phyloP scores from a whole-genome alignment of 30 jellyfish, hydroid and myxozoan genomes.

The Phacellophora camtschatica region DNA sequence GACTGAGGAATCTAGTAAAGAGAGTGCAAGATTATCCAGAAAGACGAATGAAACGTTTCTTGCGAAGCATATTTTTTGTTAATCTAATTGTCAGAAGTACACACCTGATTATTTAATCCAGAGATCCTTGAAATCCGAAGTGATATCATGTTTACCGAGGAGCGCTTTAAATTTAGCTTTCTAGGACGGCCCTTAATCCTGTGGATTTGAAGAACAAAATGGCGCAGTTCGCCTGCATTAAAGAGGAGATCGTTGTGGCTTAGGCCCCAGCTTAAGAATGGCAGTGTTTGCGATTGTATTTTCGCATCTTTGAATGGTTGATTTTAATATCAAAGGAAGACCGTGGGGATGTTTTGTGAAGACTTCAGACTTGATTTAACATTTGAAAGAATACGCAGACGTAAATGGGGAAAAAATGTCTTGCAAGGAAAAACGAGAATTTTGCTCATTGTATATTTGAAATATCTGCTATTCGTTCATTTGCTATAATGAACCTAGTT shows the following conservation, averaged over 20 bases:
- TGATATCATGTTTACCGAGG: slow-evolving; percentile 52
- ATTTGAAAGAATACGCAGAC: too few species aligned
- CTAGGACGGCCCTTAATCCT: slow-evolving; percentile 34
- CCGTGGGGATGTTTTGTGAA: too few species aligned
- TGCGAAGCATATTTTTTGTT: slow-evolving; percentile 34
- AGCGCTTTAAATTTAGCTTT: slow-evolving; percentile 51
- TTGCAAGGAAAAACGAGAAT: too few species aligned
- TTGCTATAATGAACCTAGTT: too few species aligned
- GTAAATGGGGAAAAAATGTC: too few species aligned
- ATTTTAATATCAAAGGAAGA: slow-evolving; percentile 46
- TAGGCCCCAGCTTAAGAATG: slow-evolving; percentile 51
- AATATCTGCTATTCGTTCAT: too few species aligned
- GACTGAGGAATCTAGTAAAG: slow-evolving; percentile 53
- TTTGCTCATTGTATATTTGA: too few species aligned
- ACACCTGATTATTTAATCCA: slow-evolving; percentile 48
- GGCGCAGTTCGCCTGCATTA: slow-evolving; percentile 47
- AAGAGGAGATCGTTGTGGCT: slow-evolving; percentile 31
- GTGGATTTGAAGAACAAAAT: slow-evolving; percentile 49
- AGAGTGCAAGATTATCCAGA: slow-evolving; percentile 34
- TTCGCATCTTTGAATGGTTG: slow-evolving; percentile 35
- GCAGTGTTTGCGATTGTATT: slow-evolving; percentile 41
- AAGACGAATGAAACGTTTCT: slow-evolving; percentile 1
- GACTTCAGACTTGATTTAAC: too few species aligned
- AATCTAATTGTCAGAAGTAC: slow-evolving; percentile 43
- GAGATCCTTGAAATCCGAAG: slow-evolving; percentile 47